A percentile compares a stretch with the other conserved stretches of the same genome.
Conservation (phyloP, 2,113 vertebrate species). For the Pardalotus punctatus region DNA sequence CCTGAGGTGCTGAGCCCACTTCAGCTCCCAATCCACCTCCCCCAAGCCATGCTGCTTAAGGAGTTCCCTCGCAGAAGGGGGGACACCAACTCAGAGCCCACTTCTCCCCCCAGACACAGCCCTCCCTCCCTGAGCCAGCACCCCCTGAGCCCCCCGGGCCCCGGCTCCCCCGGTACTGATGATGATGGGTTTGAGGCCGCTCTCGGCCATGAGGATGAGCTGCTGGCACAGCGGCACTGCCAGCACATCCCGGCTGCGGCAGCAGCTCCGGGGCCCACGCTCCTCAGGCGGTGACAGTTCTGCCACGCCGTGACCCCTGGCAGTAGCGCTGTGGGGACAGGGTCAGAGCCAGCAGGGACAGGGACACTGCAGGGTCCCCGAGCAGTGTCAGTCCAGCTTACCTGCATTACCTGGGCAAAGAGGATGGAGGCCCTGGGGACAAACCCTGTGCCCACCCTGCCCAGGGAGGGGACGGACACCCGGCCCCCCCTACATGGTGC, state of each 20-base stretch:
- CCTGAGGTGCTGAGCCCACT: background rate
- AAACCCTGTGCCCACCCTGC: background rate
- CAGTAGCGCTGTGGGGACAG: background rate
- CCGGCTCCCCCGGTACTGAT: constrained; percentile 54
- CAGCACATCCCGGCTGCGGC: constrained; percentile 65
- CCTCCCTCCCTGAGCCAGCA: accelerated
- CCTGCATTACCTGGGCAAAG: no score
- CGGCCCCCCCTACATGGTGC: no score
- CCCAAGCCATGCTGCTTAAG: background rate
- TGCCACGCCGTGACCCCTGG: background rate
- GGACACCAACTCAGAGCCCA: background rate
- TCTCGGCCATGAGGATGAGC: constrained; percentile 72
- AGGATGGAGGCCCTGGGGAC: background rate
- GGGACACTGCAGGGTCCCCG: no score
- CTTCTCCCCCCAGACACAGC: background rate
- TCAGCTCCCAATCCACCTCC: background rate
- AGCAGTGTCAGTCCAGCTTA: accelerated
- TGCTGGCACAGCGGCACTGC: constrained; percentile 83
- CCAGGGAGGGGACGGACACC: no score
- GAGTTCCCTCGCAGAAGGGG: background rate
- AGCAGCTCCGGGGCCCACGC: constrained; percentile 44
- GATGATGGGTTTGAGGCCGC: constrained; percentile 73
- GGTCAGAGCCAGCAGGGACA: background rate
- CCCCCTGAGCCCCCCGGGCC: background rate
- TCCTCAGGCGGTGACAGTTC: constrained; percentile 40